Percentiles rank a stretch among this genome's conserved stretches.
phyloP scores from a whole-genome alignment of 2,797 vertebrate species.

The Coregonus ussuriensis region DNA sequence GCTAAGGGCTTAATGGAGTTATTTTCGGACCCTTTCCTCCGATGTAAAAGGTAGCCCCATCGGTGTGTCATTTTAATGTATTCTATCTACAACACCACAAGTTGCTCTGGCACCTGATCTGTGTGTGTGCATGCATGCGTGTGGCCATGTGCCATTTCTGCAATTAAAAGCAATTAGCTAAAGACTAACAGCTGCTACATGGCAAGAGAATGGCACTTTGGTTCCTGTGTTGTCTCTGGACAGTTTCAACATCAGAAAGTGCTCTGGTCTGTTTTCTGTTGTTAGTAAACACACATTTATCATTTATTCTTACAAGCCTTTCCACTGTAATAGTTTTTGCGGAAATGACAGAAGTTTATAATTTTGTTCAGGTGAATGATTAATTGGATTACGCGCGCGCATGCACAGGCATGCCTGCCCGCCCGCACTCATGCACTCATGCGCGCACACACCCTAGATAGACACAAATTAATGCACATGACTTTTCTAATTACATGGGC shows the following conservation, averaged over 20 bases:
- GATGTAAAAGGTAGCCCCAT: slow-evolving; percentile 14
- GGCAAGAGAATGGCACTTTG: slow-evolving; percentile 3
- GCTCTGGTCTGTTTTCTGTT: neutral
- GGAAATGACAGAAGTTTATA: neutral
- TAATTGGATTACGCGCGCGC: neutral
- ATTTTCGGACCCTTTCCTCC: neutral
- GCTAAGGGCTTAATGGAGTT: no score
- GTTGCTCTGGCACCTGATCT: neutral
- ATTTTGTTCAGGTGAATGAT: neutral
- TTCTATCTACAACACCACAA: neutral
- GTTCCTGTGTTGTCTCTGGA: slow-evolving; percentile 27
- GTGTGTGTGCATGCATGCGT: neutral
- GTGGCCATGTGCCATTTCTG: neutral
- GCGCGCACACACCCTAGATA: neutral
- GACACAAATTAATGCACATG: slow-evolving; percentile 15
- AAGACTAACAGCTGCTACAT: slow-evolving; percentile 23
- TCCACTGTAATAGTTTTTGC: neutral
- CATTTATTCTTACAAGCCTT: neutral
- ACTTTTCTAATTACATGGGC: slow-evolving; percentile 64
- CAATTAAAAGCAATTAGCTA: slow-evolving; percentile 47
- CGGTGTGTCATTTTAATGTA: slow-evolving; percentile 25
- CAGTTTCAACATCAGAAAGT: slow-evolving; percentile 2
- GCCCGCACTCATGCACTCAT: neutral
- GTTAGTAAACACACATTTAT: neutral
- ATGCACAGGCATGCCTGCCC: slow-evolving; percentile 2